Percentiles rank a stretch among this genome's conserved stretches.
Evolutionary conservation across 2,888 invertebrate species (phyloP).

Genomic region (Lasioglossum zephyrum): DNA sequence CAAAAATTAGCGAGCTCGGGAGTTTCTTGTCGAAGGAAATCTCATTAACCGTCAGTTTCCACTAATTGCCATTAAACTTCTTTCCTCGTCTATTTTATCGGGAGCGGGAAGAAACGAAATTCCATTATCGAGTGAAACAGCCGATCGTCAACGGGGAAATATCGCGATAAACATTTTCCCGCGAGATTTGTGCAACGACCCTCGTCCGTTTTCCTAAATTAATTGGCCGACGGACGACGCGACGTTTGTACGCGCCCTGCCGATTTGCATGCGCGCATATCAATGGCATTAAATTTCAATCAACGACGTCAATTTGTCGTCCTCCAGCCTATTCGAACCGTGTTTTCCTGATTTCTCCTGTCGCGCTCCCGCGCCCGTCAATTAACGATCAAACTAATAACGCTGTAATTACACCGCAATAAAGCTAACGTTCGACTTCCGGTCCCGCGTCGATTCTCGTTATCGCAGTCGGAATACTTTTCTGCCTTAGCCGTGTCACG

Average conservation of each 20-base stretch:
- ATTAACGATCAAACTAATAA: constrained; percentile 44
- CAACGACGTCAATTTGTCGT: constrained; percentile 34
- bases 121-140: neutral
- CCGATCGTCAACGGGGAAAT: neutral
- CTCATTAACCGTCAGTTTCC: neutral
- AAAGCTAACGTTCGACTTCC: constrained; percentile 27
- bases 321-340: constrained; percentile 3
- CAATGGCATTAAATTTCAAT: constrained; percentile 50
- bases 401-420: constrained; percentile 26
- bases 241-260: constrained; percentile 8
- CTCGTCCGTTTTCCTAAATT: constrained; percentile 24
- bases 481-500: neutral
- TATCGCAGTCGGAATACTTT: neutral
- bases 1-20: constrained; percentile 6
- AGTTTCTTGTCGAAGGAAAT: neutral
- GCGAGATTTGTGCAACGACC: neutral
- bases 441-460: constrained; percentile 3
- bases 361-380: constrained; percentile 4
- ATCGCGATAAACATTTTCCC: neutral
- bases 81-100: neutral
- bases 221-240: constrained; percentile 21
- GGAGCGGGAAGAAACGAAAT: neutral
- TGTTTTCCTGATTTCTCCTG: constrained; percentile 30
- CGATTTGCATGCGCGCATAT: constrained; percentile 46
- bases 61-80: neutral